A percentile compares a stretch with the other conserved stretches of the same genome.
phyloP scores from a whole-genome alignment of 2,888 invertebrate genomes.

The Monoplex corrugatus region DNA sequence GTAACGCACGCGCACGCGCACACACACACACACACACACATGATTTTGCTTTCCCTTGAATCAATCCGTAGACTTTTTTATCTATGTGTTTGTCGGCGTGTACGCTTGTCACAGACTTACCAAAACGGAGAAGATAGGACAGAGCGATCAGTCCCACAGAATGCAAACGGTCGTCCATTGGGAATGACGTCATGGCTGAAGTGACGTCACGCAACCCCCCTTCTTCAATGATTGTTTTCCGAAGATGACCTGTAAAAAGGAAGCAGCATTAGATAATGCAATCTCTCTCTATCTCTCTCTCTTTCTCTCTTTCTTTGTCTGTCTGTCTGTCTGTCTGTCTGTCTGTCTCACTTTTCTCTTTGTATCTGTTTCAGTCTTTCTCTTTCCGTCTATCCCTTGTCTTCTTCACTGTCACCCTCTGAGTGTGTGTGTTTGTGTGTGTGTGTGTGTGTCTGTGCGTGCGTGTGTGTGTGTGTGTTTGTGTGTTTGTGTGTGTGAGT shows the following conservation, averaged over 20 bases:
- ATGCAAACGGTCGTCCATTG: conserved; percentile 55
- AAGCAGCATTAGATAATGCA: too few relatives aligned
- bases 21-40: too few relatives aligned
- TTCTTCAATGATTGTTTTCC: conserved; percentile 45
- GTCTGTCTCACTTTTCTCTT: neutral
- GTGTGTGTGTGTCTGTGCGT: too few relatives aligned
- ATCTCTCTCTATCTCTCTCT: too few relatives aligned
- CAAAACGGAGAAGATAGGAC: conserved; percentile 54
- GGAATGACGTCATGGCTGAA: conserved; percentile 48
- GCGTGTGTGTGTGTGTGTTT: too few relatives aligned
- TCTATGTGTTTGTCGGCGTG: neutral
- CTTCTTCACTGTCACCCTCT: too few relatives aligned
- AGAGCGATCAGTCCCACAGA: conserved; percentile 57
- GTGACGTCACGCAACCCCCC: conserved; percentile 53
- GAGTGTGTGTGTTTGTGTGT: too few relatives aligned
- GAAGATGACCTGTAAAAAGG: conserved; percentile 48
- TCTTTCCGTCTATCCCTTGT: too few relatives aligned
- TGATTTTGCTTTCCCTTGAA: neutral
- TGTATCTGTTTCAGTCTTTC: too few relatives aligned
- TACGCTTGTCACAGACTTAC: conserved; percentile 41
- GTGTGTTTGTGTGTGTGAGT: too few relatives aligned
- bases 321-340: conserved; percentile 4
- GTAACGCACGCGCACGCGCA: too few relatives aligned
- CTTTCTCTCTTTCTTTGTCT: neutral
- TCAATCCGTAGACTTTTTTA: neutral